A percentile compares a stretch with the other conserved stretches of the same genome.
Evolutionary conservation across 2,888 invertebrate species (phyloP).

Genomic region (Rhamphomyia laevipes): DNA sequence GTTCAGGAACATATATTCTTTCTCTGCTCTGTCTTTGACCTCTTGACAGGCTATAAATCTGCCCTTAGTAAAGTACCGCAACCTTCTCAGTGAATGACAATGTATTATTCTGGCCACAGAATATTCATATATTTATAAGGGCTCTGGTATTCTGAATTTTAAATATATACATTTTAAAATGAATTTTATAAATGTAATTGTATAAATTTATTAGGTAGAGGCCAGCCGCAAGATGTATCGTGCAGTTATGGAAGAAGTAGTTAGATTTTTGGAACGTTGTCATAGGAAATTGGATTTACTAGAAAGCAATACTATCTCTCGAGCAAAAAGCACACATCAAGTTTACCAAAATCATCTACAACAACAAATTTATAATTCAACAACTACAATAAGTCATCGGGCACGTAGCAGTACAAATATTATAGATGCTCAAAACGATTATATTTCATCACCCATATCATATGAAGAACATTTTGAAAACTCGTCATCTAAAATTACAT

Average conservation of each 20-base stretch:
- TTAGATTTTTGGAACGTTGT: conserved; percentile 50
- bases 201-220: conserved; percentile 45
- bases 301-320: conserved; percentile 7
- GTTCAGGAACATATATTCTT: too few species aligned
- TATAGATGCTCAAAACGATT: conserved; percentile 20
- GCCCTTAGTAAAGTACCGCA: background rate
- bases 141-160: background rate
- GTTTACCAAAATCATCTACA: conserved; percentile 28
- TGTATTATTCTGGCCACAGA: background rate
- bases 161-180: background rate
- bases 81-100: background rate
- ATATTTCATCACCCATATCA: too few species aligned
- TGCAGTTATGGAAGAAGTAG: conserved; percentile 54
- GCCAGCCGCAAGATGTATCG: conserved; percentile 56
- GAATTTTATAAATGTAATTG: background rate
- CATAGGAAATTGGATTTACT: conserved; percentile 40
- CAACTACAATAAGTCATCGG: too few species aligned
- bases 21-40: too few species aligned
- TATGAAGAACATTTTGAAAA: too few species aligned
- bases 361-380: too few species aligned
- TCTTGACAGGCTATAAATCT: too few species aligned
- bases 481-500: conserved; percentile 22
- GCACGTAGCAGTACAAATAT: conserved; percentile 35
- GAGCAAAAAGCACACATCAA: conserved; percentile 30
- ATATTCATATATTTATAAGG: background rate